Percentiles rank a stretch among this genome's conserved stretches.
Evolutionary conservation across 2,888 invertebrate genomes (phyloP).

Genomic region (Metacarcinus magister): DNA sequence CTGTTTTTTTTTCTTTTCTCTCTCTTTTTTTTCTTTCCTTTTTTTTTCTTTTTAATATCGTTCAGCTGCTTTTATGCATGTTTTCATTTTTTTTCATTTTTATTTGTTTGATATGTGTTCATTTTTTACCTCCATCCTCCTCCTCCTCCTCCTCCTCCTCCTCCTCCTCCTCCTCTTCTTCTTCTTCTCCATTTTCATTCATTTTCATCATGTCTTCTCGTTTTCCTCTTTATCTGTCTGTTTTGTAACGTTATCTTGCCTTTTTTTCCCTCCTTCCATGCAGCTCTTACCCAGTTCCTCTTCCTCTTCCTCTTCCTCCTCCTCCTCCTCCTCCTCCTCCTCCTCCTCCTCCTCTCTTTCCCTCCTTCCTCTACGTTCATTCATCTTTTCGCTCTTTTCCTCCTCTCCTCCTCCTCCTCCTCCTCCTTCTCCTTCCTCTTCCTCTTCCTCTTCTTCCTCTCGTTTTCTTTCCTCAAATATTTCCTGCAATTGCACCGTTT

Average conservation of each 20-base stretch:
- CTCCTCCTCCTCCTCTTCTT: too few relatives aligned
- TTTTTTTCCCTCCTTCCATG: neutral
- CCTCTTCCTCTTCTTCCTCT: neutral
- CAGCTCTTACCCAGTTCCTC: neutral
- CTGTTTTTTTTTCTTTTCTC: too few relatives aligned
- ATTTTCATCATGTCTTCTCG: neutral
- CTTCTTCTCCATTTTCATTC: neutral
- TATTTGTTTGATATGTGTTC: too few relatives aligned
- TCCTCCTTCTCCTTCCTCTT: neutral
- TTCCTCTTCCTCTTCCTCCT: neutral
- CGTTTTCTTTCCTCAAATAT: neutral
- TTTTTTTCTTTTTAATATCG: too few relatives aligned
- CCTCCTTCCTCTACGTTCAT: neutral
- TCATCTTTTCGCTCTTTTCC: neutral
- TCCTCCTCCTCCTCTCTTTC: neutral
- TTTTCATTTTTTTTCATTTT: too few relatives aligned
- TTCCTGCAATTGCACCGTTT: neutral
- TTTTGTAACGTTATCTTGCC: neutral
- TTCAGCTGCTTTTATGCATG: too few relatives aligned
- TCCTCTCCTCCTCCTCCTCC: neutral
- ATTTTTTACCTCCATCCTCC: too few relatives aligned
- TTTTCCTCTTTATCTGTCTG: neutral
- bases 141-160: too few relatives aligned
- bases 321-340: neutral
- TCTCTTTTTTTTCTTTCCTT: too few relatives aligned